Evolutionary conservation across 2,888 invertebrate species (phyloP), one percentile per base, ranked within the genome.

Genomic region (Eristalis arbustorum): DNA sequence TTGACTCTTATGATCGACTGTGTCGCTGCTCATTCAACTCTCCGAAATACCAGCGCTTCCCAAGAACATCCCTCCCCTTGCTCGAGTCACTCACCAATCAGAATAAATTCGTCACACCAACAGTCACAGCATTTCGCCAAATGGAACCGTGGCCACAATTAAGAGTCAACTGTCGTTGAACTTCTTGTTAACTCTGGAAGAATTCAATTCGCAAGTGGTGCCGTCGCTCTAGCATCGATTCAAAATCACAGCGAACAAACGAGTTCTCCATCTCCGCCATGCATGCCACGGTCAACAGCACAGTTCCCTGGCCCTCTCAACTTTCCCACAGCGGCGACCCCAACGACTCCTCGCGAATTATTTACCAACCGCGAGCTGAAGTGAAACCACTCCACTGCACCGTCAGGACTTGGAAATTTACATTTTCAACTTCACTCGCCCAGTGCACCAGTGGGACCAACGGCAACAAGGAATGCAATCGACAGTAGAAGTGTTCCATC

Each of bases 321-420:
- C 49, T 49, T 49, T 49, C 49, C 49, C 49, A 49, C 57, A 14
- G 22, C 56, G 23, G 8, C 57, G 5, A 61, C 25, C 62, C 22
- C 11, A 42, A 25, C 23, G 61, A 62, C 61, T 72, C 62, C 42
- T 18, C 4, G 61, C 28, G 23, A 42, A 56, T 64, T 34, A 56
- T 56, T 34, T n/a, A 73, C 49, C 14, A 25, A 25, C 18, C 49
- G n/a, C n/a, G 49, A 37, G 10, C 57, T 11, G 6, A 42, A 14
- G 31, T 22, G 28, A 56, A 64, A 66, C 74, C 57, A 66, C 74
- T 76, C 18, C 40, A 34, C 74, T 76, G 13, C 40, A 34, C 6
- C n/a, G 18, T 49, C 49, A 66, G 57, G 64, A 74, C 66, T 76
- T 76, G 49, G 28, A 68, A 67, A 67, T 76, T 67, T 61, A n/a